These are phyloP conservation scores for Beroe forskalii DNA, from an alignment of 37 sponge, comb jelly and placozoan genomes.

Conservation along the genomic window DNA sequence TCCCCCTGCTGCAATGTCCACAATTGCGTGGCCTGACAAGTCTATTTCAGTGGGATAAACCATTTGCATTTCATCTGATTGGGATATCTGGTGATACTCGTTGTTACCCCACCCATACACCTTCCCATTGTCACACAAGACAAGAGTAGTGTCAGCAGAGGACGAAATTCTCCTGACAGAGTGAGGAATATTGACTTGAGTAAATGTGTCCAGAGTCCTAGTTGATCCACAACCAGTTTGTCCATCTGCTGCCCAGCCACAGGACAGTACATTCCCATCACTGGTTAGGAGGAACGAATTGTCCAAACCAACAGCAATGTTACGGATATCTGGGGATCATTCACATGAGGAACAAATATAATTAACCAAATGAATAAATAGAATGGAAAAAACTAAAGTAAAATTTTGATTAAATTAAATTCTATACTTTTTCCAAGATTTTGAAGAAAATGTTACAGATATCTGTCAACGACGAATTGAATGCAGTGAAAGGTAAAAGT, in stretches of 20 bases:
- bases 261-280: slow-evolving; percentile 6
- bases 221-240: slow-evolving; percentile 34
- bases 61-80: slow-evolving; percentile 37
- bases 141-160: slow-evolving; percentile 8
- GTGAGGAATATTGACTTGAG: slow-evolving; percentile 17
- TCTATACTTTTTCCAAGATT: too few species aligned
- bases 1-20: slow-evolving; percentile 17
- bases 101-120: slow-evolving; percentile 62
- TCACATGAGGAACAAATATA: too few species aligned
- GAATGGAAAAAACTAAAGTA: too few species aligned
- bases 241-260: slow-evolving; percentile 56
- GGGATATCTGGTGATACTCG: slow-evolving; percentile 55
- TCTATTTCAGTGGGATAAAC: background rate
- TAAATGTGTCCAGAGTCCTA: background rate
- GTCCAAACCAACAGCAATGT: slow-evolving; percentile 34
- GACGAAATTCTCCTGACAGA: background rate
- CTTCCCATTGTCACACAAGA: background rate
- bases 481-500: too few species aligned
- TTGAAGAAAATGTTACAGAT: too few species aligned
- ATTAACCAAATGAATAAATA: too few species aligned
- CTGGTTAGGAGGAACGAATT: slow-evolving; percentile 18
- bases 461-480: too few species aligned
- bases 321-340: background rate
- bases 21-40: background rate
- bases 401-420: too few species aligned